These are phyloP conservation scores for Nyctalus aviator DNA, from an alignment of 2,797 vertebrate genomes.

Conservation along the genomic window DNA sequence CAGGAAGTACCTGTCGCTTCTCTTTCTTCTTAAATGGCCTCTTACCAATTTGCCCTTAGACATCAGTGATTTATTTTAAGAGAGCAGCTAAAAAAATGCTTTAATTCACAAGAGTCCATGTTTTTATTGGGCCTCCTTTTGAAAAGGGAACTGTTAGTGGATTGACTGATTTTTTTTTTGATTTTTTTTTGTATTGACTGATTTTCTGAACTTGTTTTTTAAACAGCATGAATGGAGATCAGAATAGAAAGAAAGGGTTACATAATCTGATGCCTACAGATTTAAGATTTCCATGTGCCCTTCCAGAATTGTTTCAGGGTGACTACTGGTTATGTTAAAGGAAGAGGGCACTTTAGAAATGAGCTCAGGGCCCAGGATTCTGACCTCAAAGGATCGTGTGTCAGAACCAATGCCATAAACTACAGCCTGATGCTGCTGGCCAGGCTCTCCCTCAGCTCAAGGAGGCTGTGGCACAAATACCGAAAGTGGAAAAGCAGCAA, in stretches of 20 bases:
- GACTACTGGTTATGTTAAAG: not conserved
- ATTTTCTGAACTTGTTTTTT: constrained; percentile 55
- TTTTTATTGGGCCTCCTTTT: constrained; percentile 1
- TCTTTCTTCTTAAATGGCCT: not conserved
- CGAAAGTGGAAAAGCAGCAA: not conserved
- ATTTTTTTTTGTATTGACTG: not conserved
- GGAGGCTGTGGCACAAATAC: not conserved
- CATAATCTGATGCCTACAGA: not conserved
- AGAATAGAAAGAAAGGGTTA: constrained; percentile 48
- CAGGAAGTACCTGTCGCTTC: not conserved
- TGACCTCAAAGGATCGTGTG: not conserved
- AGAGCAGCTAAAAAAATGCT: constrained; percentile 1
- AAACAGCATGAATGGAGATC: not conserved
- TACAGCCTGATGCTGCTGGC: not conserved
- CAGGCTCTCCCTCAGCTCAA: not conserved
- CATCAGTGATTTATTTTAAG: constrained; percentile 27
- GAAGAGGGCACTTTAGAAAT: constrained; percentile 14
- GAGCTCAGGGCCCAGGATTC: not conserved
- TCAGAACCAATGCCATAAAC: not conserved
- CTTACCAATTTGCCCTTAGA: not conserved
- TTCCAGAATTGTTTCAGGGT: not conserved
- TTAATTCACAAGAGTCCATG: not conserved
- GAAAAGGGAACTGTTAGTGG: constrained; percentile 19
- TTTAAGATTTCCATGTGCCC: not conserved
- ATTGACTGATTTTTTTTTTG: not conserved